Evolutionary conservation across 1,140 invertebrate genomes (phyloP).

Genomic region (Amyelois transitella): DNA sequence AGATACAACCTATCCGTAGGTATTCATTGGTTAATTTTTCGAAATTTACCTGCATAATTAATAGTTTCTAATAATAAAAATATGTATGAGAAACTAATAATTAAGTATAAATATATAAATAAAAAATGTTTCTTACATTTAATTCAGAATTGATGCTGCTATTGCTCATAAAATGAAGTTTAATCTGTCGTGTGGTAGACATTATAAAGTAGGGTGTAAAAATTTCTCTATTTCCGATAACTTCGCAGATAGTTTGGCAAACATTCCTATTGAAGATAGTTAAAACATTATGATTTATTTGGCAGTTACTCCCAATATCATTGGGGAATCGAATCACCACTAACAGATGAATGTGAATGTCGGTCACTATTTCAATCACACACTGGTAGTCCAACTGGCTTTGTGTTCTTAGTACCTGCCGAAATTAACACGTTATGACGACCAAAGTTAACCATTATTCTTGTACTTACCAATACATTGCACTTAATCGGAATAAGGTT

Average conservation of each 20-base stretch:
- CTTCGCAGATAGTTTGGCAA: conserved; percentile 44
- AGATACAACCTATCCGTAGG: too few relatives aligned
- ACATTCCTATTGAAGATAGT: conserved; percentile 34
- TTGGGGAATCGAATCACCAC: conserved; percentile 45
- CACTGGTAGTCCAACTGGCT: conserved; percentile 48
- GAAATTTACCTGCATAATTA: too few relatives aligned
- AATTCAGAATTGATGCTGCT: conserved; percentile 57
- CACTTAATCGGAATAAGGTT: too few relatives aligned
- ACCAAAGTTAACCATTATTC: too few relatives aligned
- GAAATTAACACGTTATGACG: too few relatives aligned
- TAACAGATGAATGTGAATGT: conserved; percentile 18
- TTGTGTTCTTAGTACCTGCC: conserved; percentile 45
- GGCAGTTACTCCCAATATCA: conserved; percentile 30
- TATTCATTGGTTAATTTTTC: too few relatives aligned
- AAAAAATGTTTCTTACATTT: conserved; percentile 29
- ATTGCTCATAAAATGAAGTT: conserved; percentile 51
- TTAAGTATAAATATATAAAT: not conserved
- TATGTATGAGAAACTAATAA: too few relatives aligned
- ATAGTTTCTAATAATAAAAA: too few relatives aligned
- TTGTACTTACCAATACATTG: too few relatives aligned
- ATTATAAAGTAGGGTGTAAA: conserved; percentile 35
- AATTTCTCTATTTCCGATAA: conserved; percentile 14
- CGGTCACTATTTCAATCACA: conserved; percentile 36
- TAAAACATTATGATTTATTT: conserved; percentile 35
- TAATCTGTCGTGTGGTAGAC: conserved; percentile 28